phyloP scores from a whole-genome alignment of 2,888 invertebrate species.

The Nesidiocoris tenuis region DNA sequence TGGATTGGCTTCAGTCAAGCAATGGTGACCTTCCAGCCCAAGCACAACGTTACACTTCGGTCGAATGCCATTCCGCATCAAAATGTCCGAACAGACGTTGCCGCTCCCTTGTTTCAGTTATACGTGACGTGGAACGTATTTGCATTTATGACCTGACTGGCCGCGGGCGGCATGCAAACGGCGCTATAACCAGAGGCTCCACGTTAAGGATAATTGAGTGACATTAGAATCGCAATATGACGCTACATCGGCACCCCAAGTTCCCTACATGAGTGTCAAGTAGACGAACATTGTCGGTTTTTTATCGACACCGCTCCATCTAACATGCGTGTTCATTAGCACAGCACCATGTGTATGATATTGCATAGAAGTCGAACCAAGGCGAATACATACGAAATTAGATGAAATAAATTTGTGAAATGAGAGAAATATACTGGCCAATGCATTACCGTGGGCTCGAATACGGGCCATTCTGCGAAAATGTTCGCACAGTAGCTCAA shows the following conservation, averaged over 20 bases:
- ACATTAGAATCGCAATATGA: not conserved
- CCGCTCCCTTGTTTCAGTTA: not conserved
- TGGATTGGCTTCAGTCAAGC: not conserved
- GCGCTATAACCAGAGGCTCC: not conserved
- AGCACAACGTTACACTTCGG: not conserved
- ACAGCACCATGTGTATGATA: too few relatives aligned
- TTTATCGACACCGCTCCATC: too few relatives aligned
- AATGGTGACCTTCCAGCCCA: not conserved
- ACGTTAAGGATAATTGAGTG: not conserved
- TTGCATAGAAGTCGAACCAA: too few relatives aligned
- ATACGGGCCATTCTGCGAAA: too few relatives aligned
- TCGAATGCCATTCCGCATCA: not conserved
- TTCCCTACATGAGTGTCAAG: too few relatives aligned
- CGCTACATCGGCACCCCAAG: not conserved
- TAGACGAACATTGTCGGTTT: too few relatives aligned
- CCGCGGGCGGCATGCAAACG: not conserved
- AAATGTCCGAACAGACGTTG: not conserved
- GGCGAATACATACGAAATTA: too few relatives aligned
- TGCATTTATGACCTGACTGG: not conserved
- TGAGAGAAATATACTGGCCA: too few relatives aligned
- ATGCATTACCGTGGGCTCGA: too few relatives aligned
- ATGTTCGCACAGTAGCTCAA: too few relatives aligned
- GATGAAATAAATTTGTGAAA: too few relatives aligned
- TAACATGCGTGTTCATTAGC: too few relatives aligned
- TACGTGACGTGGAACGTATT: not conserved